These are phyloP conservation scores for Bos javanicus DNA, from an alignment of 2,113 vertebrate genomes.

Conservation along the genomic window DNA sequence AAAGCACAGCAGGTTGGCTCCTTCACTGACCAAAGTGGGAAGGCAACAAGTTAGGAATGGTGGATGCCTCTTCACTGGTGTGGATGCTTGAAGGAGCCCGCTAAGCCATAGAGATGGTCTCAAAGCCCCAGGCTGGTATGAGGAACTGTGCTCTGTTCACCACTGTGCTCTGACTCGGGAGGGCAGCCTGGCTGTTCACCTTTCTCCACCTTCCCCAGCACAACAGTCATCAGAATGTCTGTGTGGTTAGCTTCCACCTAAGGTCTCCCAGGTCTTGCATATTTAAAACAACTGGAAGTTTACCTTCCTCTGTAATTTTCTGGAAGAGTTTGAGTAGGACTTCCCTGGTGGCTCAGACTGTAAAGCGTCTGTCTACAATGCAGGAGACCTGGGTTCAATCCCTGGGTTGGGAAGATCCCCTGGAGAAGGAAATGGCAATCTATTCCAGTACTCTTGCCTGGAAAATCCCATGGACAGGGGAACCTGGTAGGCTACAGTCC, in stretches of 20 bases:
- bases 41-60: too few relatives aligned
- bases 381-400: too few relatives aligned
- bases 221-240: not conserved
- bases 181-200: not conserved
- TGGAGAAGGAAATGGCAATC: too few relatives aligned
- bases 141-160: not conserved
- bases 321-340: too few relatives aligned
- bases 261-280: not conserved
- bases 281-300: not conserved
- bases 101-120: not conserved
- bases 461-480: too few relatives aligned
- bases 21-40: not conserved
- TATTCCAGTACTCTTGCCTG: too few relatives aligned
- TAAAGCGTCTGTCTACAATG: too few relatives aligned
- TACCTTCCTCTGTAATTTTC: too few relatives aligned
- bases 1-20: not conserved
- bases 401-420: too few relatives aligned
- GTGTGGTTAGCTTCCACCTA: too few relatives aligned
- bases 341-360: too few relatives aligned
- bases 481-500: too few relatives aligned
- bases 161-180: accelerated
- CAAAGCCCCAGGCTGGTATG: not conserved
- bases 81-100: not conserved
- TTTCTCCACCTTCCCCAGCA: not conserved
- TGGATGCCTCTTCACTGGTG: not conserved